These are phyloP conservation scores for Drosophila bocki DNA, from an alignment of 1,140 invertebrate species.

Conservation along the genomic window DNA sequence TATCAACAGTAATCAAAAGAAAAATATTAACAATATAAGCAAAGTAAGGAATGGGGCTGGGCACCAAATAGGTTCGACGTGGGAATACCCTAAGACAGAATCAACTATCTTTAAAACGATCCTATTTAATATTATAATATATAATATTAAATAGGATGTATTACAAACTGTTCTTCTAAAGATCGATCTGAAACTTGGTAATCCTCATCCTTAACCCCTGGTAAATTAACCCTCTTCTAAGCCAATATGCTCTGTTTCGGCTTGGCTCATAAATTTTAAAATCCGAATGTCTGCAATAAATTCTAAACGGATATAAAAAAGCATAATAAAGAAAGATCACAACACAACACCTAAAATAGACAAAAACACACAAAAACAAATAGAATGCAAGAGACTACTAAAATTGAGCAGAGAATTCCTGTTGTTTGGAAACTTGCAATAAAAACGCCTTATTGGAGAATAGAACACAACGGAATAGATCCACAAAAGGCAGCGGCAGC, in stretches of 20 bases:
- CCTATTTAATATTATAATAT: too few species aligned
- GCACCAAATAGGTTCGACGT: slow-evolving; percentile 16
- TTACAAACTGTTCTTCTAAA: not conserved
- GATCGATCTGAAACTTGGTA: not conserved
- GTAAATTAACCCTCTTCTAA: slow-evolving; percentile 1
- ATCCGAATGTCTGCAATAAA: slow-evolving; percentile 81
- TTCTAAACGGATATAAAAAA: slow-evolving; percentile 71
- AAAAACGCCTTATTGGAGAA: slow-evolving; percentile 59
- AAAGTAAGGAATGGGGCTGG: slow-evolving; percentile 19
- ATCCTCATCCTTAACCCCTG: not conserved
- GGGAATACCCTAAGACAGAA: slow-evolving; percentile 13
- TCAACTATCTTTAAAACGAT: not conserved
- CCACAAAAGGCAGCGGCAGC: slow-evolving; percentile 41
- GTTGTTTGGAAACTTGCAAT: slow-evolving; percentile 70
- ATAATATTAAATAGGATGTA: not conserved
- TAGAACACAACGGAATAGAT: slow-evolving; percentile 49
- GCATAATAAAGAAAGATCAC: slow-evolving; percentile 47
- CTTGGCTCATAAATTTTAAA: slow-evolving; percentile 64
- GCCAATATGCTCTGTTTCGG: slow-evolving; percentile 7
- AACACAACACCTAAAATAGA: slow-evolving; percentile 77
- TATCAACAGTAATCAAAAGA: slow-evolving; percentile 70
- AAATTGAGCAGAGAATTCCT: slow-evolving; percentile 62
- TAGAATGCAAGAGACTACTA: slow-evolving; percentile 8
- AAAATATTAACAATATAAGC: slow-evolving; percentile 72
- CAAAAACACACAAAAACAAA: slow-evolving; percentile 35